Evolutionary conservation across 2,797 vertebrate genomes (phyloP).

Genomic region (Notolabrus celidotus): DNA sequence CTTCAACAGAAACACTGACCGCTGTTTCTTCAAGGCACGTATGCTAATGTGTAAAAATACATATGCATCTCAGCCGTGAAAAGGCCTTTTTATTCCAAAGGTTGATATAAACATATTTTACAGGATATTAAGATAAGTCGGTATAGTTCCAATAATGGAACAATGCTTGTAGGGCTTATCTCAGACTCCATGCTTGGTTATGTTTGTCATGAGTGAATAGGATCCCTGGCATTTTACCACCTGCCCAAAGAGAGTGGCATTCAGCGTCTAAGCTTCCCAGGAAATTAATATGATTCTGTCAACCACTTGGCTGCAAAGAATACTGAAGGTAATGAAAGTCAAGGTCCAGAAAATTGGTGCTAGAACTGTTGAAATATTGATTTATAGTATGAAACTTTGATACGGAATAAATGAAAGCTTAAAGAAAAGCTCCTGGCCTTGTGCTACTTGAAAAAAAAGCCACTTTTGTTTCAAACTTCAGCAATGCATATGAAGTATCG

Average conservation of each 20-base stretch:
- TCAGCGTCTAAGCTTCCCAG: slow-evolving; percentile 51
- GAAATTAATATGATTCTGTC: slow-evolving; percentile 44
- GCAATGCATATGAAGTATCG: slow-evolving; percentile 28
- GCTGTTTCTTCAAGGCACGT: slow-evolving; percentile 84
- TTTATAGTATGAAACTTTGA: neutral
- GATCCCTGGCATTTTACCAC: slow-evolving; percentile 57
- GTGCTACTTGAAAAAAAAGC: slow-evolving; percentile 29
- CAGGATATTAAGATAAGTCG: slow-evolving; percentile 70
- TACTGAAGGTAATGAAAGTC: slow-evolving; percentile 37
- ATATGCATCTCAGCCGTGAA: slow-evolving; percentile 78
- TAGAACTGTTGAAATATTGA: slow-evolving; percentile 34
- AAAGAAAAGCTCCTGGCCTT: slow-evolving; percentile 19
- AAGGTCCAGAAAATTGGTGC: slow-evolving; percentile 28
- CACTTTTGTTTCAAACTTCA: neutral
- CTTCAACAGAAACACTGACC: slow-evolving; percentile 70
- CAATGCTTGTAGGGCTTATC: slow-evolving; percentile 65
- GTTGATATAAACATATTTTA: slow-evolving; percentile 78
- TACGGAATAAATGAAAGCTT: slow-evolving; percentile 1
- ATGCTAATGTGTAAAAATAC: slow-evolving; percentile 84
- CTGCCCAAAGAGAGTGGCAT: slow-evolving; percentile 58
- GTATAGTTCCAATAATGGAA: slow-evolving; percentile 73
- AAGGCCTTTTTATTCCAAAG: slow-evolving; percentile 82
- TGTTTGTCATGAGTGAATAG: slow-evolving; percentile 50
- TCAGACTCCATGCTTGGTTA: slow-evolving; percentile 50
- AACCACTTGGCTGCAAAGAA: slow-evolving; percentile 42